These are phyloP conservation scores for Hyperopisus bebe DNA, from an alignment of 2,113 vertebrate species.

Conservation along the genomic window DNA sequence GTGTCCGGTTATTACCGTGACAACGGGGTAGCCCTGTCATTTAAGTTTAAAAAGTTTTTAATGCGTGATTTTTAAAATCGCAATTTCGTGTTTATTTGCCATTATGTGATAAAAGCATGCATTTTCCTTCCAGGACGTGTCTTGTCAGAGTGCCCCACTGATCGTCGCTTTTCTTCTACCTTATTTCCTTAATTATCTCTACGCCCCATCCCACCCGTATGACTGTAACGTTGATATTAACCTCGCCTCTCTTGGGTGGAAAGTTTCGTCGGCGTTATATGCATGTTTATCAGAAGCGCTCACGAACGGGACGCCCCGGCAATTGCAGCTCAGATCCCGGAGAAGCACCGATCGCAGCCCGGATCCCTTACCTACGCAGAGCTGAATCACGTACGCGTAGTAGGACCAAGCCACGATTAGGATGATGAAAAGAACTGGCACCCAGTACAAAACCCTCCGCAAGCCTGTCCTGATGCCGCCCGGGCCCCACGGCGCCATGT, in stretches of 20 bases:
- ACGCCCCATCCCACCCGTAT: neutral
- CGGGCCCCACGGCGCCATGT: constrained; percentile 49
- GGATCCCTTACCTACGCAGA: constrained; percentile 61
- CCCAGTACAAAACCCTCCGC: constrained; percentile 63
- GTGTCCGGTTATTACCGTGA: neutral
- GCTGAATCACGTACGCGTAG: constrained; percentile 68
- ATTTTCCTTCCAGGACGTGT: neutral
- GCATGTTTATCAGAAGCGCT: neutral
- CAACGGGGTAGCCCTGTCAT: neutral
- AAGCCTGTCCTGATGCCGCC: constrained; percentile 48
- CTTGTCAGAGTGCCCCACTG: neutral
- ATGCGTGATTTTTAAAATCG: neutral
- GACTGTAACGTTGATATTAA: neutral
- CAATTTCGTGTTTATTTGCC: neutral
- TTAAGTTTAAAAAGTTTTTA: neutral
- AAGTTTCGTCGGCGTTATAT: neutral
- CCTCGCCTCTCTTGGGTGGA: neutral
- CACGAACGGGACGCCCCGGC: neutral
- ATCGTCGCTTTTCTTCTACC: neutral
- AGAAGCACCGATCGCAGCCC: too few species aligned
- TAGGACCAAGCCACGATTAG: constrained; percentile 70
- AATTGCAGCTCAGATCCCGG: neutral
- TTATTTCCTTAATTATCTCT: neutral
- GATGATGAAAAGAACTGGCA: constrained; percentile 65
- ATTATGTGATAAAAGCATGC: neutral